Evolutionary conservation across 2,113 vertebrate species (phyloP), one percentile per base, ranked within the genome.

Genomic region (Dipodomys spectabilis): DNA sequence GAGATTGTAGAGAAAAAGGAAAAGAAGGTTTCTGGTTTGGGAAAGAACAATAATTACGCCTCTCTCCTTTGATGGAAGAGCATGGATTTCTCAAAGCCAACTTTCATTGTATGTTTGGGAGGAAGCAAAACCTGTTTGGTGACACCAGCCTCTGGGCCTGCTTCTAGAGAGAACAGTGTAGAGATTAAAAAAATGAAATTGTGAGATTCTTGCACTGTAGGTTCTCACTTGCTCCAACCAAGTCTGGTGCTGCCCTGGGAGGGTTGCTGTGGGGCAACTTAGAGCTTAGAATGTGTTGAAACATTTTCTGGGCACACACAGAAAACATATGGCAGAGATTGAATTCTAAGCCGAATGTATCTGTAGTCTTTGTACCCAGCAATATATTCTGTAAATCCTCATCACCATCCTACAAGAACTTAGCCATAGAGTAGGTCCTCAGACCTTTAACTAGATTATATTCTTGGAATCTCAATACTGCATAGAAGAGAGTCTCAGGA

Each of bases 51-150:
- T 18, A 6, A 57, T 67, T 7, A 65, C 7, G 12, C 1, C 35
- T 10, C 39, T 93, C 11, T 74, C 25, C 5, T 16, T 65, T 84
- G 49, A 90, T 9, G 64, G 11, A 94, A 84, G 25, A 94, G 68
- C 4, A 10, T 90, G 60, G 22, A 74, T 78, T 78, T 71, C 53
- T 77, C 35, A 96, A 94, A 32, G 71, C n/a, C 18, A 79, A 15
- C 13, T 72, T 23, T 39, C 13, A 23, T 1, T 45, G 15, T 35
- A 20, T 39, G 57, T 25, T 18, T 49, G 28, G 23, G 72, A 32
- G 30, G 35, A 39, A 82, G 53, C 53, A 11, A 57, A 60, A 11
- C 22, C 19, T 6, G 0, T 13, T 19, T 1, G 62, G 68, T 35
- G 8, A 30, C 19, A 2, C 32, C 20, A 15, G 18, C 2, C 2